A percentile compares a stretch with the other conserved stretches of the same genome.
Evolutionary conservation across 1,140 invertebrate genomes (phyloP).

Genomic region (Zaprionus vittiger): DNA sequence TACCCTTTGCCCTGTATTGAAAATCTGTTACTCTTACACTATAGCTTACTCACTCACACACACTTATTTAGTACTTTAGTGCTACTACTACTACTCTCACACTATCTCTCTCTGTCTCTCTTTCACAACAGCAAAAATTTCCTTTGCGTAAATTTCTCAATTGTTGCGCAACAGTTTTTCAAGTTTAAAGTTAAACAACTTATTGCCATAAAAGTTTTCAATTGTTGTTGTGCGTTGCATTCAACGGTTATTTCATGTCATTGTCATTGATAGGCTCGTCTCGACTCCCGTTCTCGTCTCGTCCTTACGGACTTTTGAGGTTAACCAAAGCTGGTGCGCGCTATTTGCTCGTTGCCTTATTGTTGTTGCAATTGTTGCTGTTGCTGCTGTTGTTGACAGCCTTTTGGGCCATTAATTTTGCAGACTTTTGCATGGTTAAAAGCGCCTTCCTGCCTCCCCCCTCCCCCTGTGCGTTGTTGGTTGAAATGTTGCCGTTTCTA

Average conservation of each 20-base stretch:
- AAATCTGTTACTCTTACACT: too few species aligned
- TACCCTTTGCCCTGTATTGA: too few species aligned
- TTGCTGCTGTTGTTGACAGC: slow-evolving; percentile 54
- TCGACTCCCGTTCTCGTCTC: background rate
- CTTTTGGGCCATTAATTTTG: slow-evolving; percentile 78
- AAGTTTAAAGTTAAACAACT: slow-evolving; percentile 46
- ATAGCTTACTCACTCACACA: too few species aligned
- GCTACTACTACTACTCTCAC: too few species aligned
- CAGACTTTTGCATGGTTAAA: slow-evolving; percentile 68
- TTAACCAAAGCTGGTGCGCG: slow-evolving; percentile 35
- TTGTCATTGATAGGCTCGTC: slow-evolving; percentile 41
- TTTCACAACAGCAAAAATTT: background rate
- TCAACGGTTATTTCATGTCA: slow-evolving; percentile 36
- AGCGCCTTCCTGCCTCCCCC: slow-evolving; percentile 4
- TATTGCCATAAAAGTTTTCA: slow-evolving; percentile 41
- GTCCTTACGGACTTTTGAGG: slow-evolving; percentile 30
- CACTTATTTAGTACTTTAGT: too few species aligned
- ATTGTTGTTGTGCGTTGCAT: slow-evolving; percentile 39
- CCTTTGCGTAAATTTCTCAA: background rate
- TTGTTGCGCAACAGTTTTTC: slow-evolving; percentile 15
- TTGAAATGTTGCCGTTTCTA: slow-evolving; percentile 45
- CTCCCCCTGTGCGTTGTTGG: slow-evolving; percentile 4
- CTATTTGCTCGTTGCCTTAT: slow-evolving; percentile 20
- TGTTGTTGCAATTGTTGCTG: slow-evolving; percentile 2
- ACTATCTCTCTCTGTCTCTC: too few species aligned